phyloP scores from a whole-genome alignment of 2,113 vertebrate genomes.

The Podarcis muralis region DNA sequence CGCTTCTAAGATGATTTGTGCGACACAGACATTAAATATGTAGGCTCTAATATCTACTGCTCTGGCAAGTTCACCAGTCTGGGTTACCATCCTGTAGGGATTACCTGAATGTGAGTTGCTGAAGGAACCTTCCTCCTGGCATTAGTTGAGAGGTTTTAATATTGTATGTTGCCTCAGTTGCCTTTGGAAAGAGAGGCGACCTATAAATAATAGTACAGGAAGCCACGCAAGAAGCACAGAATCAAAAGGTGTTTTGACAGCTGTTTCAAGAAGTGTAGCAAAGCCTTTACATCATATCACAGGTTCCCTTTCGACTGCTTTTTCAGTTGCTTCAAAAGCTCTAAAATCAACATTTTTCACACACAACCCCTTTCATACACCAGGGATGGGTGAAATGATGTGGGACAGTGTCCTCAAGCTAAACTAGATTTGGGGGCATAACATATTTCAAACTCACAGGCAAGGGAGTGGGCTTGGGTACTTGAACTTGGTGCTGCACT shows the following conservation, averaged over 20 bases:
- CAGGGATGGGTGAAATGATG: not conserved
- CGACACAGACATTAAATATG: not conserved
- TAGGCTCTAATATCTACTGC: not conserved
- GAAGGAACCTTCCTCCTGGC: not conserved
- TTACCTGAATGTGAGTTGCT: not conserved
- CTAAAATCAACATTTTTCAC: not conserved
- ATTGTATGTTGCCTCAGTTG: not conserved
- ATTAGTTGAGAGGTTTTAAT: not conserved
- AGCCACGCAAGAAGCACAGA: not conserved
- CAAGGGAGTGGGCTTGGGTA: not conserved
- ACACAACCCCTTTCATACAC: not conserved
- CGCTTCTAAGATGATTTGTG: not conserved
- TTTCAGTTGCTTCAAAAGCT: not conserved
- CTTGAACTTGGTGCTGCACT: not conserved
- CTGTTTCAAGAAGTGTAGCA: not conserved
- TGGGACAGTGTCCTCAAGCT: not conserved
- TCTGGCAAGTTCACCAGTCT: not conserved
- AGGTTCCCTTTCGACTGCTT: not conserved
- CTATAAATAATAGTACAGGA: not conserved
- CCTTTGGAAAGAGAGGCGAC: not conserved
- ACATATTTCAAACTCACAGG: not conserved
- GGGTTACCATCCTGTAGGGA: not conserved
- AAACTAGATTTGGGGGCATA: not conserved
- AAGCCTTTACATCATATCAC: not conserved
- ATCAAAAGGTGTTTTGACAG: not conserved